Percentiles rank a stretch among this genome's conserved stretches.
phyloP scores from a whole-genome alignment of 2,797 vertebrate species.

The Carapus acus region DNA sequence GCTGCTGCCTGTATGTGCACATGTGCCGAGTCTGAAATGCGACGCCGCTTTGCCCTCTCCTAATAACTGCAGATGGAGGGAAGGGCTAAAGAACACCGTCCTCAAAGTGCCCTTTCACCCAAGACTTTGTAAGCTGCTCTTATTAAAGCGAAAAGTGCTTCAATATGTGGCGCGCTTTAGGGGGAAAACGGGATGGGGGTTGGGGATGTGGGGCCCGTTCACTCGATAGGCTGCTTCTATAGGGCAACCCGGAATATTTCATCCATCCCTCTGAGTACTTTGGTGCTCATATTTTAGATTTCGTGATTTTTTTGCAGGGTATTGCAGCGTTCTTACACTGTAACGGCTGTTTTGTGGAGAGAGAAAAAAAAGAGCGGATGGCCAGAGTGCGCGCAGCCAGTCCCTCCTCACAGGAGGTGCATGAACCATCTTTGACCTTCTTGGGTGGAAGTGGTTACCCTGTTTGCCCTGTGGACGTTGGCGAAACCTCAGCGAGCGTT shows the following conservation, averaged over 20 bases:
- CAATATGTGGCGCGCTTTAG: slow-evolving; percentile 86
- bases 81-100: slow-evolving; percentile 83
- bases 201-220: slow-evolving; percentile 53
- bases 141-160: slow-evolving; percentile 99
- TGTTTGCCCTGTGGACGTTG: slow-evolving; percentile 16
- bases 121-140: slow-evolving; percentile 89
- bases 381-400: slow-evolving; percentile 21
- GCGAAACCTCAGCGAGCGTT: slow-evolving; percentile 16
- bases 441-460: slow-evolving; percentile 52
- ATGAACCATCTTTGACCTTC: slow-evolving; percentile 42
- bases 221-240: slow-evolving; percentile 26
- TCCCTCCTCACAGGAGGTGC: slow-evolving; percentile 2
- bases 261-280: no score
- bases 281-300: no score
- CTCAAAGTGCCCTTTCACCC: slow-evolving; percentile 96
- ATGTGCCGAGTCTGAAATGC: slow-evolving; percentile 61
- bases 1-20: slow-evolving; percentile 21
- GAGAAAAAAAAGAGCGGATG: no score
- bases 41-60: slow-evolving; percentile 64
- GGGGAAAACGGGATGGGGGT: slow-evolving; percentile 65
- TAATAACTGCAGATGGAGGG: slow-evolving; percentile 75
- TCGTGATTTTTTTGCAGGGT: no score
- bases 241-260: slow-evolving; percentile 44
- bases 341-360: no score
- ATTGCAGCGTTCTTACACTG: no score